Base-by-base conservation (phyloP, 2,113 vertebrate genomes). In the Siniperca knerii region DNA sequence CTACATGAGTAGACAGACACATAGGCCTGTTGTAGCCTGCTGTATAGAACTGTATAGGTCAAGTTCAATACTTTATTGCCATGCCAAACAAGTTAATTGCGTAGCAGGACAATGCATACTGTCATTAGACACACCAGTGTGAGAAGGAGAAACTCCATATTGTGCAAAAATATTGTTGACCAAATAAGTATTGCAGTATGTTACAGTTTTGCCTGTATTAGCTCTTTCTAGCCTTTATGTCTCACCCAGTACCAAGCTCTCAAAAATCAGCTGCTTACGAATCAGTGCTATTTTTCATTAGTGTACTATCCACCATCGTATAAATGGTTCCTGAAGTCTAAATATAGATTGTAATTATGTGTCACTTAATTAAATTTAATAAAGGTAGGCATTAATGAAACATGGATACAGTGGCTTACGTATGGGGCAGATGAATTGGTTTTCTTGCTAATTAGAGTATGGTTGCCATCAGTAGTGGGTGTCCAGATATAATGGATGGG, bases 361-460 rank as follows among this genome's bases (percentile, higher is more conserved):
- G 20, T 58, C 58, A 20, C 52, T 29, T 87, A 75, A 92, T 90
- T 89, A 12, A 81, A 88, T 87, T 72, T 75, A 76, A 83, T 88
- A 71, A 90, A 86, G 83, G 81, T 88, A 37, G 68, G 65, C 79
- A 77, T 85, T 76, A 92, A 90, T 91, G 80, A 87, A 81, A 58
- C 54, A 70, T 57, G 75, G 66, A 77, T 83, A 85, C 79, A 89
- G 83, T 84, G 61, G 85, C 75, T 87, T 65, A 60, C 11, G 16
- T 83, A 69, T 33, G 52, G 80, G 76, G 23, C 74, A 87, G 88
- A 89, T 87, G 52, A 91, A 94, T 79, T 80, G 77, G 62, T 66
- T 75, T 85, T 73, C 54, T n/a, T 44, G 18, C 80, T 92, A 88
- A 94, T 92, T 86, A 86, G 88, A 86, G 69, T 67, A 80, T 89